Percentiles rank a stretch among this genome's conserved stretches.
These are phyloP conservation scores for Branchipolynoe longqiensis DNA, from an alignment of 2,888 invertebrate genomes.

Conservation along the genomic window DNA sequence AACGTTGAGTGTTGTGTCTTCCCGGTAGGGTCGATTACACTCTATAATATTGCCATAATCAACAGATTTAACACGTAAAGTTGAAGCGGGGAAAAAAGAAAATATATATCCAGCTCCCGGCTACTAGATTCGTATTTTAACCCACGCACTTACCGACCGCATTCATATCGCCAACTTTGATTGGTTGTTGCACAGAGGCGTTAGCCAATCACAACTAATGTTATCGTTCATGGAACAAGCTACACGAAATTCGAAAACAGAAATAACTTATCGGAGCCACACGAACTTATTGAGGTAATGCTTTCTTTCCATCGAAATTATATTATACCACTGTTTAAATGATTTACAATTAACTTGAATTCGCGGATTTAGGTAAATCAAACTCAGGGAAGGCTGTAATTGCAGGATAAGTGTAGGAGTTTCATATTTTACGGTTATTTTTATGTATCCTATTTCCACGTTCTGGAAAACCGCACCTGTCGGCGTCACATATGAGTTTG, in stretches of 20 bases:
- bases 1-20: too few species aligned
- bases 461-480: too few species aligned
- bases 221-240: conserved; percentile 38
- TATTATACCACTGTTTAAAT: not conserved
- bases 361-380: not conserved
- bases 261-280: conserved; percentile 6
- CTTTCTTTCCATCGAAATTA: not conserved
- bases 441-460: too few species aligned
- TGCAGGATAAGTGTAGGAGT: too few species aligned
- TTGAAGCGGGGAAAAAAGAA: not conserved
- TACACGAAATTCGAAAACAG: conserved; percentile 46
- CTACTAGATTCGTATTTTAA: not conserved
- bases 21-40: too few species aligned
- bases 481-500: too few species aligned
- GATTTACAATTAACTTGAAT: not conserved
- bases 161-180: conserved; percentile 35
- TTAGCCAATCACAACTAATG: conserved; percentile 38
- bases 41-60: too few species aligned
- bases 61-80: too few species aligned
- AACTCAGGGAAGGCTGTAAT: too few species aligned
- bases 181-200: not conserved
- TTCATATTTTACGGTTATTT: too few species aligned
- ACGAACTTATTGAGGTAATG: not conserved
- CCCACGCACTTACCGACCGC: not conserved
- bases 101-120: not conserved